Evolutionary conservation across 2,113 vertebrate species (phyloP).

Genomic region (Tapirus terrestris): DNA sequence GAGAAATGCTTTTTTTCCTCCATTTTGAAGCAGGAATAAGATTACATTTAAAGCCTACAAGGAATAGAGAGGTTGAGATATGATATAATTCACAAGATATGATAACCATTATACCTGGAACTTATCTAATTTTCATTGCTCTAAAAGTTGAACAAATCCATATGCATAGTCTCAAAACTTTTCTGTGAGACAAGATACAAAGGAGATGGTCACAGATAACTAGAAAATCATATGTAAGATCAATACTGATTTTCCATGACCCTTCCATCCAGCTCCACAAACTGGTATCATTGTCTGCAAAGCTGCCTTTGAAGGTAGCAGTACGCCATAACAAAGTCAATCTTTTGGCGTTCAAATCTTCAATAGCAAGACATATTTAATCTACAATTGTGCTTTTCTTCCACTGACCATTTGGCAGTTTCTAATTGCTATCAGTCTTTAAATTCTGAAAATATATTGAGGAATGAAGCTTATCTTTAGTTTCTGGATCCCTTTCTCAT

Average conservation of each 20-base stretch:
- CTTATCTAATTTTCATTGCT: conserved; percentile 8
- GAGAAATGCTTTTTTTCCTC: not conserved
- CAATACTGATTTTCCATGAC: not conserved
- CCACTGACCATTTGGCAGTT: not conserved
- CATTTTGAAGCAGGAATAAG: not conserved
- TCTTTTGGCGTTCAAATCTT: not conserved
- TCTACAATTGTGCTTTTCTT: not conserved
- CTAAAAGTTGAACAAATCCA: not conserved
- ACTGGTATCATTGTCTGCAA: not conserved
- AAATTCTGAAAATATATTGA: not conserved
- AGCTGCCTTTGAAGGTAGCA: not conserved
- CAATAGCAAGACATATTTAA: not conserved
- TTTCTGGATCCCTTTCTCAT: not conserved
- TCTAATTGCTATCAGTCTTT: not conserved
- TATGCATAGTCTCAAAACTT: not conserved
- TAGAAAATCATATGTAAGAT: not conserved
- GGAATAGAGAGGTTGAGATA: not conserved
- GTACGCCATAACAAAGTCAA: not conserved
- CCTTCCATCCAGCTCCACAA: not conserved
- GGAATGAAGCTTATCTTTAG: not conserved
- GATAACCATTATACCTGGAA: not conserved
- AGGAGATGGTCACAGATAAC: not conserved
- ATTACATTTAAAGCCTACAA: not conserved
- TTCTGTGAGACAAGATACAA: not conserved
- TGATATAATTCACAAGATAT: not conserved